Conservation (phyloP, 1,140 invertebrate species). For the Melipona quadrifasciata region DNA sequence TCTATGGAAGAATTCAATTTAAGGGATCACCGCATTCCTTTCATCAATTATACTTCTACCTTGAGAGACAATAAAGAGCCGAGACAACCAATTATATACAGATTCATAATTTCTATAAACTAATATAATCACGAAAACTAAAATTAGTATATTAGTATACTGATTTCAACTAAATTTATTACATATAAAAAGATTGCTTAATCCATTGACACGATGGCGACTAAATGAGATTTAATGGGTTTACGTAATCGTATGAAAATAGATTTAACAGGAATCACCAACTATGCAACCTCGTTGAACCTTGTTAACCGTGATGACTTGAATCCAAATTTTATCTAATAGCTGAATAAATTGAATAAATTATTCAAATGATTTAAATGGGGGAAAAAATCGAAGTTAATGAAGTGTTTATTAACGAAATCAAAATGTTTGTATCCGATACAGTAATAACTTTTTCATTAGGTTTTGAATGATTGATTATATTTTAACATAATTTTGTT, state of each 20-base stretch:
- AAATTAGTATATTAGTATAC: not conserved
- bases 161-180: not conserved
- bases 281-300: conserved; percentile 7
- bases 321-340: conserved; percentile 9
- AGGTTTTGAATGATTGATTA: not conserved
- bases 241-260: conserved; percentile 14
- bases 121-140: not conserved
- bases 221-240: not conserved
- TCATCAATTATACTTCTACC: not conserved
- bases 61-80: not conserved
- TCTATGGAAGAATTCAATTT: not conserved
- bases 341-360: too few species aligned
- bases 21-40: not conserved
- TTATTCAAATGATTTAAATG: conserved; percentile 2
- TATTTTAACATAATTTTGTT: not conserved
- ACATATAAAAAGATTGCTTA: not conserved
- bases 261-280: conserved; percentile 17
- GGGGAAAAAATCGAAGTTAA: not conserved
- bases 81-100: not conserved
- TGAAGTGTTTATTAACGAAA: not conserved
- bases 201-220: not conserved
- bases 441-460: not conserved
- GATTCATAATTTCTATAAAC: not conserved
- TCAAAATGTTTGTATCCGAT: not conserved
- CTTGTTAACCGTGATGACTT: not conserved